These are phyloP conservation scores for Cathartes aura DNA, from an alignment of 2,113 vertebrate genomes.

Conservation along the genomic window DNA sequence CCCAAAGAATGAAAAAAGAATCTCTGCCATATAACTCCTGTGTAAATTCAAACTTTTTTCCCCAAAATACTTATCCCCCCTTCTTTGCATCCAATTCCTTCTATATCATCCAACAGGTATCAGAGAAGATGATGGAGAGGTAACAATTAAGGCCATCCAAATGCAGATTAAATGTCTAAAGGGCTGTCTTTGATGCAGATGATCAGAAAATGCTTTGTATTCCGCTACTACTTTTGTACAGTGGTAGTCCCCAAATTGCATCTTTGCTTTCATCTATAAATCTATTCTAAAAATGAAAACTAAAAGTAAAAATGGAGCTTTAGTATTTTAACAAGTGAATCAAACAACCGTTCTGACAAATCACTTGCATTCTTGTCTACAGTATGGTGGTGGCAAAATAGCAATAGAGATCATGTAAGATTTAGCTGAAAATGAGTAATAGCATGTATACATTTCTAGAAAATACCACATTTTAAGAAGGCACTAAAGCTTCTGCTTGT, in stretches of 20 bases:
- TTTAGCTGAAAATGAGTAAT: conserved; percentile 35
- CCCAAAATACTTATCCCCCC: not conserved
- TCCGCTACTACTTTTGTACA: conserved; percentile 59
- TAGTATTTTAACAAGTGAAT: conserved; percentile 34
- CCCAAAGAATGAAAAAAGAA: not conserved
- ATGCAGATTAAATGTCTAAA: conserved; percentile 29
- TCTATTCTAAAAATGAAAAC: conserved; percentile 29
- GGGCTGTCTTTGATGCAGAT: conserved; percentile 41
- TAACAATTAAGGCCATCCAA: conserved; percentile 74
- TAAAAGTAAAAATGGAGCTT: conserved; percentile 30
- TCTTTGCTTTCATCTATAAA: conserved; percentile 31
- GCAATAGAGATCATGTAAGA: conserved; percentile 33
- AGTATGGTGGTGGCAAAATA: conserved; percentile 37
- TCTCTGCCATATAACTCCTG: conserved; percentile 11
- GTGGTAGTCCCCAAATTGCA: conserved; percentile 69
- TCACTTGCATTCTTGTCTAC: conserved; percentile 52
- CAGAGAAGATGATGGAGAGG: conserved; percentile 53
- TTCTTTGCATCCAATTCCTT: conserved; percentile 35
- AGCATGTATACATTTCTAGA: conserved; percentile 69
- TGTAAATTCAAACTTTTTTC: not conserved
- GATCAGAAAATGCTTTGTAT: conserved; percentile 52
- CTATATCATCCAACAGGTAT: not conserved
- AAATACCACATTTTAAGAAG: conserved; percentile 78
- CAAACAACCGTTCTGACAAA: conserved; percentile 18
- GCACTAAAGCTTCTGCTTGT: conserved; percentile 85